A percentile compares a stretch with the other conserved stretches of the same genome.
phyloP scores from a whole-genome alignment of 92 coral and sea anemone genomes.

The Porites divaricata region DNA sequence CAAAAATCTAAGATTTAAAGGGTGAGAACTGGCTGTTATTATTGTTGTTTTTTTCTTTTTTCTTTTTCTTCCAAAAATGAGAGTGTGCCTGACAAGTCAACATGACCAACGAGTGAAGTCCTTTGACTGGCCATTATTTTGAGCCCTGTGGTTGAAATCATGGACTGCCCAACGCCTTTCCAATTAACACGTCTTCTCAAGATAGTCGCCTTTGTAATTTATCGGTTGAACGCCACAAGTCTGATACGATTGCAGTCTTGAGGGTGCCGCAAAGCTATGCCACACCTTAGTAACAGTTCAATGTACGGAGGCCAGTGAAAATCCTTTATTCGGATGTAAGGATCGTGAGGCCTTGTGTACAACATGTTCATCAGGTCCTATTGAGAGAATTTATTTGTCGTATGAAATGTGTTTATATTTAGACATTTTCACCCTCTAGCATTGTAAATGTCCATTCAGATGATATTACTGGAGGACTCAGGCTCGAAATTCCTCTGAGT shows the following conservation, averaged over 20 bases:
- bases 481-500: no score
- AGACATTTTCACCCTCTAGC: no score
- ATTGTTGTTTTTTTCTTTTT: no score
- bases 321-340: slow-evolving; percentile 73
- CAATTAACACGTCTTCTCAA: background rate
- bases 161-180: background rate
- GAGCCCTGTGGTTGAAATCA: background rate
- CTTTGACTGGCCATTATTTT: no score
- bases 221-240: slow-evolving; percentile 77
- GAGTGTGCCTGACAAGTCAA: no score
- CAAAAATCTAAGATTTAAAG: no score
- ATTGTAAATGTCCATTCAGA: no score
- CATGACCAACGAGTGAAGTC: background rate
- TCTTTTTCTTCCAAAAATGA: no score
- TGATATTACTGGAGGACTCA: no score
- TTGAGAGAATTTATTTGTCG: no score
- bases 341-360: slow-evolving; percentile 84
- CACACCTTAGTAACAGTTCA: slow-evolving; percentile 85
- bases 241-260: slow-evolving; percentile 83
- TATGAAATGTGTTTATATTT: no score
- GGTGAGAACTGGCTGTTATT: no score
- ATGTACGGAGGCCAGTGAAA: slow-evolving; percentile 92
- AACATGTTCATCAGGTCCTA: slow-evolving; percentile 87
- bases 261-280: slow-evolving; percentile 85
- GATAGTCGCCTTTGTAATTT: background rate